phyloP scores from a whole-genome alignment of 2,797 vertebrate genomes.

The Masticophis lateralis region DNA sequence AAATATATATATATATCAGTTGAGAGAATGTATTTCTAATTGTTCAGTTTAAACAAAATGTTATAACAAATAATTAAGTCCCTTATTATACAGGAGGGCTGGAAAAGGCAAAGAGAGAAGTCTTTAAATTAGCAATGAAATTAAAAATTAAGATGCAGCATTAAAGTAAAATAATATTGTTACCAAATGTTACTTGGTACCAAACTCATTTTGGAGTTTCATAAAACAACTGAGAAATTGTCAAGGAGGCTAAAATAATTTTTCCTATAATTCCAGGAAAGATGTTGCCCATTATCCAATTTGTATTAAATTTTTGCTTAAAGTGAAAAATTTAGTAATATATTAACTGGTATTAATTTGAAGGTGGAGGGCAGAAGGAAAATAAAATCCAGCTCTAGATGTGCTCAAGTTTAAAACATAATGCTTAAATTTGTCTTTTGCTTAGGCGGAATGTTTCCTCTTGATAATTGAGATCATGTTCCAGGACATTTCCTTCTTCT shows the following conservation, averaged over 20 bases:
- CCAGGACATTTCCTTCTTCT: background rate
- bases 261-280: background rate
- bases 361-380: background rate
- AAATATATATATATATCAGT: no score
- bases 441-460: slow-evolving; percentile 23
- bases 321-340: background rate
- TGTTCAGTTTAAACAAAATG: background rate
- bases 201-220: background rate
- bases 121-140: background rate
- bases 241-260: background rate
- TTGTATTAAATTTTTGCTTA: background rate
- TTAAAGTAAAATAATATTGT: background rate
- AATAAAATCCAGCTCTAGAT: background rate
- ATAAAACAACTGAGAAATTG: background rate
- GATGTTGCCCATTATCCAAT: background rate
- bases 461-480: slow-evolving; percentile 9
- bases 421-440: slow-evolving; percentile 13
- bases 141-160: background rate
- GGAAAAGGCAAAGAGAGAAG: background rate
- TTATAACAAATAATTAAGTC: background rate
- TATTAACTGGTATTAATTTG: background rate
- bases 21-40: background rate
- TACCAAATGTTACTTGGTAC: background rate
- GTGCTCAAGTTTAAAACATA: background rate
- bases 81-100: background rate